Conservation (phyloP, 2,888 invertebrate species). For the Antheraea yamamai region DNA sequence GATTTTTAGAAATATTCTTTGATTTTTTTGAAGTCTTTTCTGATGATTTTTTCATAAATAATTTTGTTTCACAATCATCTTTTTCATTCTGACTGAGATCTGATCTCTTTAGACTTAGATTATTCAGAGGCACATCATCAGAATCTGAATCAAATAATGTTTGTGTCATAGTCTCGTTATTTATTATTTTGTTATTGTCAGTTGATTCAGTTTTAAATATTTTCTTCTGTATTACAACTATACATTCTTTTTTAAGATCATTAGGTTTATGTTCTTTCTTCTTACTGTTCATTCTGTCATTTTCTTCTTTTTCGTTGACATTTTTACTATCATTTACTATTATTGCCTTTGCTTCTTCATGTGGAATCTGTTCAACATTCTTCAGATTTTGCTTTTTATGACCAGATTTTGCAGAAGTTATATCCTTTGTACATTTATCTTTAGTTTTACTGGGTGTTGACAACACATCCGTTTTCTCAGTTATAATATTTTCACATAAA, state of each 20-base stretch:
- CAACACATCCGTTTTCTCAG: background rate
- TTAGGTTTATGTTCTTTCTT: conserved; percentile 56
- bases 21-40: conserved; percentile 37
- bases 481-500: background rate
- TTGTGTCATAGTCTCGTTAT: conserved; percentile 40
- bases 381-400: conserved; percentile 15
- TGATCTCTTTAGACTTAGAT: conserved; percentile 32
- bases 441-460: background rate
- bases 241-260: conserved; percentile 70
- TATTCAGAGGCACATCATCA: conserved; percentile 62
- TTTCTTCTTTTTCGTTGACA: conserved; percentile 16
- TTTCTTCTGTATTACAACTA: conserved; percentile 71
- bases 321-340: conserved; percentile 9
- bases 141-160: conserved; percentile 61
- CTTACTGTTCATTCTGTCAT: conserved; percentile 20
- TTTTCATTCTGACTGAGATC: conserved; percentile 36
- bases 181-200: conserved; percentile 27
- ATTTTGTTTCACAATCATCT: conserved; percentile 51
- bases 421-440: conserved; percentile 5
- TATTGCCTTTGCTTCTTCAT: conserved; percentile 23
- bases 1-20: conserved; percentile 26
- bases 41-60: conserved; percentile 30
- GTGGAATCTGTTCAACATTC: conserved; percentile 10
- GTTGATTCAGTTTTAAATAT: conserved; percentile 48
- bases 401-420: background rate